Conservation (phyloP, 2,113 vertebrate species). For the Poeciliopsis occidentalis region DNA sequence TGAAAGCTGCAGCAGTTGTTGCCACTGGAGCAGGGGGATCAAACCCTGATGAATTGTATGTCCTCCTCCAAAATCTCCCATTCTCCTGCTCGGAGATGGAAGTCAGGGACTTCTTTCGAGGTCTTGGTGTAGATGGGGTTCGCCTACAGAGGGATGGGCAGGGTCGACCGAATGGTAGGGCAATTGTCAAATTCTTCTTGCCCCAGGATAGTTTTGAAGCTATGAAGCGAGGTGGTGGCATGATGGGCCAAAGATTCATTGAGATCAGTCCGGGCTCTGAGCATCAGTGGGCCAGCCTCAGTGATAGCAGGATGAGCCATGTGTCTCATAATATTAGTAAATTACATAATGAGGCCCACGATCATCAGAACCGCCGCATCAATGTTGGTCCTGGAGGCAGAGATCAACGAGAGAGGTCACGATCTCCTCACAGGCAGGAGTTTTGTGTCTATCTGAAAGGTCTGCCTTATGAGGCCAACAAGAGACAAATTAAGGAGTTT, state of each 20-base stretch:
- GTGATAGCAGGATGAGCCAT: constrained; percentile 75
- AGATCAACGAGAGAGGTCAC: constrained; percentile 87
- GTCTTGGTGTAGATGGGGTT: constrained; percentile 89
- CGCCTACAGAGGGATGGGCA: constrained; percentile 90
- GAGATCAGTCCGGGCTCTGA: constrained; percentile 93
- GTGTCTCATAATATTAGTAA: constrained; percentile 78
- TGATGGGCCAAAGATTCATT: constrained; percentile 96
- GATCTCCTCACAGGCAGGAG: constrained; percentile 93
- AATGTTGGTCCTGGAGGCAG: constrained; percentile 75
- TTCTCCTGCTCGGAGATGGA: constrained; percentile 91
- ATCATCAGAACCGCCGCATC: constrained; percentile 70
- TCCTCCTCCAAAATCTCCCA: constrained; percentile 93
- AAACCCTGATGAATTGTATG: constrained; percentile 90
- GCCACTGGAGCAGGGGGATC: constrained; percentile 33
- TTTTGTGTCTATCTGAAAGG: constrained; percentile 97
- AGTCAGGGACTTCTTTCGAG: constrained; percentile 94
- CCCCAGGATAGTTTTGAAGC: constrained; percentile 97
- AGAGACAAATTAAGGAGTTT: constrained; percentile 97
- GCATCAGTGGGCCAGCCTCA: constrained; percentile 89
- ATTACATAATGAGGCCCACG: constrained; percentile 62
- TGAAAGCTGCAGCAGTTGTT: constrained; percentile 86
- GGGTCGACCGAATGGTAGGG: constrained; percentile 91
- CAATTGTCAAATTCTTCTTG: constrained; percentile 93
- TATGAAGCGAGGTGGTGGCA: constrained; percentile 90
- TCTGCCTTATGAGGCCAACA: constrained; percentile 96